phyloP scores from a whole-genome alignment of 2,113 vertebrate species.

The Puntigrus tetrazona region DNA sequence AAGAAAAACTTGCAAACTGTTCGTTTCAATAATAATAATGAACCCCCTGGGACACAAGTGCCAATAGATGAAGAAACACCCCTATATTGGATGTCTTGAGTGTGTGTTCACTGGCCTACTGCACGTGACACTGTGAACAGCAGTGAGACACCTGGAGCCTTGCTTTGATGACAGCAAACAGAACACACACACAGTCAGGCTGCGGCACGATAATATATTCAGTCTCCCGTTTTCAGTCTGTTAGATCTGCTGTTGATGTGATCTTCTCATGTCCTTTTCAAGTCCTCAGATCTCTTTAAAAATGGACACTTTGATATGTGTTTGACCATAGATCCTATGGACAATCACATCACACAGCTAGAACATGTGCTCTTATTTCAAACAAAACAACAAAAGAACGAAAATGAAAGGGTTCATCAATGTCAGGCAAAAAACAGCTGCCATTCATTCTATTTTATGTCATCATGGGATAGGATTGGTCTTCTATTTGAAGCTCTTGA shows the following conservation, averaged over 20 bases:
- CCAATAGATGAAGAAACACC: conserved; percentile 26
- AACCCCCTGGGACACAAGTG: conserved; percentile 13
- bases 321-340: conserved; percentile 45
- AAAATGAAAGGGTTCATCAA: conserved; percentile 39
- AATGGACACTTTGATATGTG: conserved; percentile 45
- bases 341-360: conserved; percentile 50
- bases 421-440: conserved; percentile 3
- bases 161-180: conserved; percentile 47
- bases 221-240: conserved; percentile 31
- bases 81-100: conserved; percentile 8
- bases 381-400: conserved; percentile 21
- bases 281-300: conserved; percentile 51
- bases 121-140: conserved; percentile 7
- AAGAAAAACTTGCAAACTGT: background rate
- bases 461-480: background rate
- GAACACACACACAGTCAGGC: conserved; percentile 13
- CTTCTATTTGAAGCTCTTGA: background rate
- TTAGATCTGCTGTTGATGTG: conserved; percentile 45
- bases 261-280: conserved; percentile 50
- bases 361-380: conserved; percentile 39
- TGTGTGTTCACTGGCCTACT: conserved; percentile 25
- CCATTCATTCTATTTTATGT: background rate
- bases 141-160: conserved; percentile 49
- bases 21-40: background rate
- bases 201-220: conserved; percentile 51